Conservation (phyloP, 2,888 invertebrate species). For the Abrostola triplasia region DNA sequence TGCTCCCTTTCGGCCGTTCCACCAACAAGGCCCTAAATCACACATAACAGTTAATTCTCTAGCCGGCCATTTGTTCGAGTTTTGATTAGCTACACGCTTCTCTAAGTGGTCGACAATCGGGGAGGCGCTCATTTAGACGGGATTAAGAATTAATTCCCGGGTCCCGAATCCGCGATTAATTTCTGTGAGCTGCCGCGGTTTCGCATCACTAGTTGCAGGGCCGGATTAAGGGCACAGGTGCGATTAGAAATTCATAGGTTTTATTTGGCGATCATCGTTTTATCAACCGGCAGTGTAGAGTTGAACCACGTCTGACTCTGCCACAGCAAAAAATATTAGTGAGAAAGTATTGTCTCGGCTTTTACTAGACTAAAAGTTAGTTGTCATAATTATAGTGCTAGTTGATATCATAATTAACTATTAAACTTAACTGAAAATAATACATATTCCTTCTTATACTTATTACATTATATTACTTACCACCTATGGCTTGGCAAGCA, state of each 20-base stretch:
- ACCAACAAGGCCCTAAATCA: constrained; percentile 52
- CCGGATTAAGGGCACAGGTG: constrained; percentile 47
- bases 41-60: constrained; percentile 52
- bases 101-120: constrained; percentile 64
- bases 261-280: not conserved
- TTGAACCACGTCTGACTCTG: too few species aligned
- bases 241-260: constrained; percentile 11
- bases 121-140: constrained; percentile 64
- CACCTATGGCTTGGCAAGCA: too few species aligned
- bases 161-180: constrained; percentile 67
- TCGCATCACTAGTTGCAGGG: constrained; percentile 58
- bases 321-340: too few species aligned
- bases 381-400: too few species aligned
- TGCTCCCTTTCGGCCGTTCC: constrained; percentile 45
- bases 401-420: too few species aligned
- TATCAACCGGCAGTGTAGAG: too few species aligned
- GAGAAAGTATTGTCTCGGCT: too few species aligned
- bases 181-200: constrained; percentile 57
- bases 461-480: too few species aligned
- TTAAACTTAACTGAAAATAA: too few species aligned
- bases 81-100: constrained; percentile 57
- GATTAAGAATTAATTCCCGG: constrained; percentile 71
- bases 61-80: constrained; percentile 55
- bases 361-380: too few species aligned
- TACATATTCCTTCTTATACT: too few species aligned